A percentile compares a stretch with the other conserved stretches of the same genome.
Conservation (phyloP, 1,140 invertebrate genomes). For the Ips nitidus region DNA sequence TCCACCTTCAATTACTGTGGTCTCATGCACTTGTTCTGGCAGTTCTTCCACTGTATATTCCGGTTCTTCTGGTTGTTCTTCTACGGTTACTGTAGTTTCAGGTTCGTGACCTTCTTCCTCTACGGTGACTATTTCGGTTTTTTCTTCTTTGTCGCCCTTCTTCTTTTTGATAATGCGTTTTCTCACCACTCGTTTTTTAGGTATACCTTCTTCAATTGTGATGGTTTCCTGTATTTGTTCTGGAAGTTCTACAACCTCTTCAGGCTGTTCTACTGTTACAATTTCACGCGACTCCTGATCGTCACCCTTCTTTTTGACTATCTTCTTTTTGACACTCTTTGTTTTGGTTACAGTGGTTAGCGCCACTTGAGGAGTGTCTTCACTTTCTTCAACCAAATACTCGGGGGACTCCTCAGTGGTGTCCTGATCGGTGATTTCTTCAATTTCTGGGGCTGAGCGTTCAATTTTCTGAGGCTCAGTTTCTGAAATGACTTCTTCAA, state of each 20-base stretch:
- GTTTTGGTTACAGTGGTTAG: conserved; percentile 38
- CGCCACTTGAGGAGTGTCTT: conserved; percentile 48
- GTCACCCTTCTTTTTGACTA: conserved; percentile 40
- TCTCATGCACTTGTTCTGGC: conserved; percentile 45
- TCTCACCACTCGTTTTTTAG: conserved; percentile 50
- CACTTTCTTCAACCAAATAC: conserved; percentile 40
- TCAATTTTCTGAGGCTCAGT: conserved; percentile 38
- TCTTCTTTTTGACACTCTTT: conserved; percentile 21
- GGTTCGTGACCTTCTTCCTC: conserved; percentile 52
- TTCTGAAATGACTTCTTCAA: conserved; percentile 54
- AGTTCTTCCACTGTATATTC: conserved; percentile 43
- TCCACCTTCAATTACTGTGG: conserved; percentile 40
- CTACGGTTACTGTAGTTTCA: conserved; percentile 48
- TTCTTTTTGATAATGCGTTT: conserved; percentile 46
- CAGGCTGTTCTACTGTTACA: conserved; percentile 33
- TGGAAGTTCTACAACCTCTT: conserved; percentile 40
- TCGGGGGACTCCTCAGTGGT: background rate
- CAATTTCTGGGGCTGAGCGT: conserved; percentile 38
- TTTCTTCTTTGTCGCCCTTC: conserved; percentile 41
- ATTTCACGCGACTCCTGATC: conserved; percentile 40
- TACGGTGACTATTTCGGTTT: conserved; percentile 47
- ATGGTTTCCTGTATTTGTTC: conserved; percentile 43
- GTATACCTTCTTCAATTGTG: conserved; percentile 51
- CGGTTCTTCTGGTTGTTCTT: conserved; percentile 43
- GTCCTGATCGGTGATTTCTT: conserved; percentile 40